Evolutionary conservation across 2,797 vertebrate species (phyloP), one percentile per base, ranked within the genome.

Genomic region (Lepilemur septentrionalis): DNA sequence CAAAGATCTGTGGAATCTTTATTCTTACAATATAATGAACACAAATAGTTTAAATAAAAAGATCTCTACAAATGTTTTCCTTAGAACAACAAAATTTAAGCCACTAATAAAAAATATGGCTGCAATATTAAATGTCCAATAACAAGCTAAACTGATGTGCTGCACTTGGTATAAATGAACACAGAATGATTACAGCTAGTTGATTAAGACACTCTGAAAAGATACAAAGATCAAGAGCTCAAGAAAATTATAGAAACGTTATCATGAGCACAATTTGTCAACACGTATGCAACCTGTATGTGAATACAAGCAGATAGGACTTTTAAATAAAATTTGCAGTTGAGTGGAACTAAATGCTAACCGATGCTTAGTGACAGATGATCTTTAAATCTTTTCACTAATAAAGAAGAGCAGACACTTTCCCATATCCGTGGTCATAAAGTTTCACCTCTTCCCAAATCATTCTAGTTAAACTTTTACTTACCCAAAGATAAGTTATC

Each of bases 401-500:
- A 14, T 86, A 67, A 79, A 96, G 38, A 76, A 48, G 9, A 65
- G 43, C 14, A 35, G 13, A 3, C 30, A 67, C n/a, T 46, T 63
- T 90, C 50, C 86, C 1, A 0, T n/a, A 83, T 28, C 52, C 65
- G 9, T 46, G 35, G 83, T 67, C 48, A 84, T 63, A 72, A 81
- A 82, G 70, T 22, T 84, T 59, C 41, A 38, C 43, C n/a, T 73
- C 69, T 72, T 86, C 20, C 67, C n/a, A 46, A 63, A 79, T 67
- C 4, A n/a, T 83, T 67, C 55, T 55, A 48, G 2, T 87, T 73
- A 89, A 93, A 46, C 30, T 20, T 59, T 52, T 13, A n/a, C 79
- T 89, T 94, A 84, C 13, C 30, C 35, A 91, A 67, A 87, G 50
- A 30, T 50, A 83, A 95, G 23, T 95, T 84, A 94, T 9, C 15